Evolutionary conservation across 2,113 vertebrate genomes (phyloP).

Genomic region (Strix aluco): DNA sequence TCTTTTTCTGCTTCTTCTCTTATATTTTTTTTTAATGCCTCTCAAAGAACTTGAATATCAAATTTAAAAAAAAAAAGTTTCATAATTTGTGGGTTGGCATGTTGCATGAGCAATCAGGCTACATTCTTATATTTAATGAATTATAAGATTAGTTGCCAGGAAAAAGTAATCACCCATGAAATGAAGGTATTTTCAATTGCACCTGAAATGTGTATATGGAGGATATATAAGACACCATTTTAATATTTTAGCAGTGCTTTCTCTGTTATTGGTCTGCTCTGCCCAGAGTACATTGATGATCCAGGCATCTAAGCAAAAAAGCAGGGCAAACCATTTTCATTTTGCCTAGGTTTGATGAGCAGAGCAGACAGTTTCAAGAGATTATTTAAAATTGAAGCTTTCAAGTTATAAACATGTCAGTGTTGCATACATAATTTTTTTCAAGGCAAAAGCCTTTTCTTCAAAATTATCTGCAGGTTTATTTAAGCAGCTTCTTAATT

Average conservation of each 20-base stretch:
- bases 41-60: background rate
- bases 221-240: background rate
- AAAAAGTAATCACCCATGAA: constrained; percentile 26
- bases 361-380: background rate
- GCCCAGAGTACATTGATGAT: background rate
- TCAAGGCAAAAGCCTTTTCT: background rate
- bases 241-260: background rate
- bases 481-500: background rate
- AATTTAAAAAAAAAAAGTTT: background rate
- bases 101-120: background rate
- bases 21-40: background rate
- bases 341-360: background rate
- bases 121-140: background rate
- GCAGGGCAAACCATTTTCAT: background rate
- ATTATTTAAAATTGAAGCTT: background rate
- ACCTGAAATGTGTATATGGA: background rate
- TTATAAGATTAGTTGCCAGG: background rate
- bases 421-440: background rate
- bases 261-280: background rate
- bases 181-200: background rate
- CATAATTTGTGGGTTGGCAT: background rate
- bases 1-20: background rate
- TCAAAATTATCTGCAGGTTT: background rate
- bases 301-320: background rate
- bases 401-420: background rate